Evolutionary conservation across 2,797 vertebrate genomes (phyloP).

Genomic region (Pampus argenteus): DNA sequence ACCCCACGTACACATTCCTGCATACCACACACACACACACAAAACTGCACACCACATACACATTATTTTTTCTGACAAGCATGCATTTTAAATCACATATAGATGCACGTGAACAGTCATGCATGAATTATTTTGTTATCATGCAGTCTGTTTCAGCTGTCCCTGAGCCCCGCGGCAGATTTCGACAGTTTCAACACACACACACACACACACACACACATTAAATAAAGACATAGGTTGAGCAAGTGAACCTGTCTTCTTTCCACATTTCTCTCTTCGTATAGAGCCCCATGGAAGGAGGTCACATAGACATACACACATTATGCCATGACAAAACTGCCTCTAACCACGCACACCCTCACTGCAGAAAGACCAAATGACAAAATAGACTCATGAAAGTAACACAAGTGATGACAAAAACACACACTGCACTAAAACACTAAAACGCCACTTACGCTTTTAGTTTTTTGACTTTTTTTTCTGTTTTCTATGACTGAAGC

Average conservation of each 20-base stretch:
- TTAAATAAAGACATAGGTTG: conserved; percentile 16
- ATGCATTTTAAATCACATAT: conserved; percentile 32
- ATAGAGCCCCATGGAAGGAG: conserved; percentile 33
- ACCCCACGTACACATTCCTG: background rate
- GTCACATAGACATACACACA: conserved; percentile 15
- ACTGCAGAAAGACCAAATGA: background rate
- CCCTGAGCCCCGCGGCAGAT: conserved; percentile 21
- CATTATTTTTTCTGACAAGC: conserved; percentile 22
- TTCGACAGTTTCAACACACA: background rate
- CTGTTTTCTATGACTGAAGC: background rate
- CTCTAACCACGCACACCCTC: conserved; percentile 16
- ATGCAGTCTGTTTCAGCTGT: conserved; percentile 21
- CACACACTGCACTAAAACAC: background rate
- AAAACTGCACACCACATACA: background rate
- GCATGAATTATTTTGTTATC: conserved; percentile 26
- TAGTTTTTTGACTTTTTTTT: background rate
- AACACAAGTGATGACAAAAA: background rate
- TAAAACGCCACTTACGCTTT: background rate
- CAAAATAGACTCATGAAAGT: background rate
- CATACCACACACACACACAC: background rate
- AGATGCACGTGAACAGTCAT: background rate
- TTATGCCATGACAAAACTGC: conserved; percentile 1
- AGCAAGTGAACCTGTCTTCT: background rate
- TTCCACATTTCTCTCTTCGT: conserved; percentile 28
- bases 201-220: conserved; percentile 18